Evolutionary conservation across 2,888 invertebrate genomes (phyloP), one percentile per base, ranked within the genome.

Genomic region (Drepanosiphum platanoidis): DNA sequence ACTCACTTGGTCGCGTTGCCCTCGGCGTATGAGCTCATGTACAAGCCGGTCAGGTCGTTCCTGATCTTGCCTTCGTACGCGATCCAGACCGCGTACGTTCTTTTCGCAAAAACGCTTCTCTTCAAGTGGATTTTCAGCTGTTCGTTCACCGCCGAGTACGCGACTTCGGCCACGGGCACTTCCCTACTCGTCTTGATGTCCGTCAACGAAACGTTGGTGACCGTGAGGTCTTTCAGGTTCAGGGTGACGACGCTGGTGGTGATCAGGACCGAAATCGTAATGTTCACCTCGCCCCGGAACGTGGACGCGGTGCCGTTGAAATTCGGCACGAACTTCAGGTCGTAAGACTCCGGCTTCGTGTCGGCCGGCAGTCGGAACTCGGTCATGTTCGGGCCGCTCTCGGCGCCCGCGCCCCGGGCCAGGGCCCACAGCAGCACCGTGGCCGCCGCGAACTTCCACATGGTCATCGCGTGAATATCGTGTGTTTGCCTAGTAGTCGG

Each of bases 1-100:
- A 34, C 86, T 78, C 64, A 86, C 86, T 80, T 78, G 22, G 39
- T 86, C 7, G 68, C 66, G 9, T 75, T 82, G 7, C 39, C 36
- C n/a, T 52, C 52, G 7, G 3, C 3, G 22, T 74, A 74, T 3
- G 46, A 52, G n/a, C 46, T 74, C 52, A 42, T 2, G 22, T 74
- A 74, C 22, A 74, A 30, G 3, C 74, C 74, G 30, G 46, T 3
- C 30, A 74, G 27, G 22, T 74, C 74, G 30, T 30, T 52, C 32
- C 74, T 13, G 30, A 74, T 42, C 18, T 18, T 3, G 4, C 68
- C 68, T 0, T 7, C 32, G 68, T 34, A 68, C 22, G 0, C 0
- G n/a, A 61, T 27, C 9, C 7, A 11, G n/a, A 61, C 27, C 61
- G 0, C 8, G 61, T 61, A 61, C 3, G 2, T 4, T 11, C 61